Conservation (phyloP, 2,797 vertebrate species). For the Cynopterus sphinx region DNA sequence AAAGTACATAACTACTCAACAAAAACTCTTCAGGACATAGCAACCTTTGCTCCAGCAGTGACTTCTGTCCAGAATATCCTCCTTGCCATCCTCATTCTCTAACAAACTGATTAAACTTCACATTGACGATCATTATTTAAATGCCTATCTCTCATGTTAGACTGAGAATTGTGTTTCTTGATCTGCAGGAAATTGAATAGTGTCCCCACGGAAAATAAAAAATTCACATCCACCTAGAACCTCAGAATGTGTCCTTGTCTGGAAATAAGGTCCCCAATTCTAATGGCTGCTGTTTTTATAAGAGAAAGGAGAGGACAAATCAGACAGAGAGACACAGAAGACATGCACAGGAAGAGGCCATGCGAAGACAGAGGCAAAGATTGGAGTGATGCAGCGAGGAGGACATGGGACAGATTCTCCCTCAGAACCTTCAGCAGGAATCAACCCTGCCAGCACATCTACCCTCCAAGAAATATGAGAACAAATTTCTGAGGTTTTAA, state of each 20-base stretch:
- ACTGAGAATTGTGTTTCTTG: neutral
- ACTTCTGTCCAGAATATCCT: neutral
- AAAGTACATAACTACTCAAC: neutral
- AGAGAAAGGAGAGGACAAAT: neutral
- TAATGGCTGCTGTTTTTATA: neutral
- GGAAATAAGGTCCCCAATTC: neutral
- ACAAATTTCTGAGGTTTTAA: neutral
- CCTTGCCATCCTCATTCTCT: neutral
- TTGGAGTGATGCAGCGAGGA: neutral
- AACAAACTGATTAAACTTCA: neutral
- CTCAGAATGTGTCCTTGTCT: neutral
- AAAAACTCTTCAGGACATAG: neutral
- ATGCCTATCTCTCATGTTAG: neutral
- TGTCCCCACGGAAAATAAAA: neutral
- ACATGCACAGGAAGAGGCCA: neutral
- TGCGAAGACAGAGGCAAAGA: neutral
- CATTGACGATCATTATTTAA: neutral
- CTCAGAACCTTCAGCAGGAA: neutral
- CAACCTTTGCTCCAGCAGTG: rapidly evolving
- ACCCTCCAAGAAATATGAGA: neutral
- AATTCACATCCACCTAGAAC: neutral
- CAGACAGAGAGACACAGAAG: neutral
- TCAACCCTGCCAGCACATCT: no score
- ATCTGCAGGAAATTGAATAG: neutral
- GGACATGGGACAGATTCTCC: neutral